Evolutionary conservation across 2,797 vertebrate species (phyloP), one percentile per base, ranked within the genome.

Genomic region (Echiichthys vipera): DNA sequence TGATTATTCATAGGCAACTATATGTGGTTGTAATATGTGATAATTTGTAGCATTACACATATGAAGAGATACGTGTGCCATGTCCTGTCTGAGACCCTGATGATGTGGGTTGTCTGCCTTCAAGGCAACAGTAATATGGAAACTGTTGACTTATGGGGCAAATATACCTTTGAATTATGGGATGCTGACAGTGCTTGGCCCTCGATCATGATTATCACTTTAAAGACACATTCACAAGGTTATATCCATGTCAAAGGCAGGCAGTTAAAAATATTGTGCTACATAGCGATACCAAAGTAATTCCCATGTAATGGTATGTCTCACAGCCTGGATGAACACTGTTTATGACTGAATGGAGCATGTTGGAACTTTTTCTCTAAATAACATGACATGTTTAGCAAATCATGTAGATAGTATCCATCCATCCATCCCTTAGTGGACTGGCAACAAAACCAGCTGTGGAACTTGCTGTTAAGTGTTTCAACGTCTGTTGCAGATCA

Each of bases 111-210:
- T 51, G 20, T 56, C 67, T 47, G 11, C 32, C 45, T 22, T 70
- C 80, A 82, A 76, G 82, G 83, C 85, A 66, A 43, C 66, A 15
- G 40, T 36, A 11, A 15, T 27, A 64, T 20, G 65, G 67, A 39
- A 34, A 69, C 65, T 24, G 15, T 37, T 88, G 80, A 87, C 78
- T 80, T 79, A 86, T 78, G 62, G 66, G 39, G 34, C 7, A 9
- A 58, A 7, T 24, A 58, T 77, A 56, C 51, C 53, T 47, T 65
- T 86, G 58, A 85, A 70, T 84, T 79, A 86, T 80, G 71, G 66
- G 39, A 61, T 27, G 47, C 37, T 20, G 72, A 77, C 59, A 65
- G 57, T 30, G 27, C 30, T 37, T 56, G 59, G 47, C 46, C 62
- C 73, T 53, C 54, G n/a, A 42, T 73, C 65, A 77, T 71, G 68